A percentile compares a stretch with the other conserved stretches of the same genome.
Conservation (phyloP, 1,140 invertebrate species). For the Chrysomallon squamiferum region DNA sequence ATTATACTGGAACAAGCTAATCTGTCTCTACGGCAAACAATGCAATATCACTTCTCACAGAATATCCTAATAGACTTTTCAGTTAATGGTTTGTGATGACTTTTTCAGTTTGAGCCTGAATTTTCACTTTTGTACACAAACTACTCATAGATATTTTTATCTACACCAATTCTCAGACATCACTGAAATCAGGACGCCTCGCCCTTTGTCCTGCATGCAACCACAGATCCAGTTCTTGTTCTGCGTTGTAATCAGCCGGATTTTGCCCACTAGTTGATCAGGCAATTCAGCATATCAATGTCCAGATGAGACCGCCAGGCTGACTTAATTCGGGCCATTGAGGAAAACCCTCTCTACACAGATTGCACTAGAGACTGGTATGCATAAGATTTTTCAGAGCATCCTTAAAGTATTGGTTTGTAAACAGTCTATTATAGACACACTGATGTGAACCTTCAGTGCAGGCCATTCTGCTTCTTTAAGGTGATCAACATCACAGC, state of each 20-base stretch:
- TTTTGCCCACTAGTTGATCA: conserved; percentile 10
- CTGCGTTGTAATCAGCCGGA: conserved; percentile 8
- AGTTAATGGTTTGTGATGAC: too few species aligned
- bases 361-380: conserved; percentile 4
- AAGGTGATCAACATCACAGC: conserved; percentile 12
- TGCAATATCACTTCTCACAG: too few species aligned
- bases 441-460: conserved; percentile 8
- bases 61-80: too few species aligned
- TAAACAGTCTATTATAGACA: conserved; percentile 14
- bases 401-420: conserved; percentile 10
- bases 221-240: conserved; percentile 9
- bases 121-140: too few species aligned
- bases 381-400: conserved; percentile 10
- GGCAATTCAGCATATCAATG: conserved; percentile 9
- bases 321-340: conserved; percentile 13
- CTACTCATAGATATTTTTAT: too few species aligned
- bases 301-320: conserved; percentile 3
- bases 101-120: too few species aligned
- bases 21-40: too few species aligned
- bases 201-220: conserved; percentile 16
- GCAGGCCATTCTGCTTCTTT: conserved; percentile 10
- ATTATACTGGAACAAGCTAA: too few species aligned
- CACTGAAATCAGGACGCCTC: conserved; percentile 4
- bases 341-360: conserved; percentile 17
- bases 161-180: not conserved